A percentile compares a stretch with the other conserved stretches of the same genome.
phyloP scores from a whole-genome alignment of 2,797 vertebrate genomes.

The Cyclopterus lumpus region DNA sequence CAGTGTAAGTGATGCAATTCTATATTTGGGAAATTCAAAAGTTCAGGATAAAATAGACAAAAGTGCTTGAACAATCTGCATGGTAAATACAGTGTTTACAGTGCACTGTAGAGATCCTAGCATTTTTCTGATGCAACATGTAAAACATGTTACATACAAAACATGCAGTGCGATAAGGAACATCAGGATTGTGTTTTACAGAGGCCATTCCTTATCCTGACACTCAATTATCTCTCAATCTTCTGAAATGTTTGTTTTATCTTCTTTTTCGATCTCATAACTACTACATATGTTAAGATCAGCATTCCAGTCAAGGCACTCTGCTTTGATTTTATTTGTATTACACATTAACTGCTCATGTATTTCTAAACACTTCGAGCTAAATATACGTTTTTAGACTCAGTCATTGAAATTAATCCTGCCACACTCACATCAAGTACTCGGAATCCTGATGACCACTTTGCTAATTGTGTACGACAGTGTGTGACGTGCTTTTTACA shows the following conservation, averaged over 20 bases:
- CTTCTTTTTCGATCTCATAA: background rate
- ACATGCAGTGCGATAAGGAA: background rate
- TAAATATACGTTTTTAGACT: constrained; percentile 40
- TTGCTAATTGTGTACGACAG: constrained; percentile 52
- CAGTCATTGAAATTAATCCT: constrained; percentile 54
- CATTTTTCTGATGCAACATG: background rate
- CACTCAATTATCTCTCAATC: background rate
- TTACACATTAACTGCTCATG: constrained; percentile 10
- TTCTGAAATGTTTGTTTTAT: background rate
- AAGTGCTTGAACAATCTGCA: background rate
- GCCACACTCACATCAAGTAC: constrained; percentile 41
- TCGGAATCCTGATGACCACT: constrained; percentile 41
- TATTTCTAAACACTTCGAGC: constrained; percentile 42
- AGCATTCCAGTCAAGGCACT: background rate
- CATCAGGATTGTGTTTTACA: background rate
- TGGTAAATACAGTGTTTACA: background rate
- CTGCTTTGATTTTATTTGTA: background rate
- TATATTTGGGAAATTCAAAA: constrained; percentile 12
- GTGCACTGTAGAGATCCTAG: too few relatives aligned
- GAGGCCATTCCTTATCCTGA: background rate
- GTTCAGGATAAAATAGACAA: constrained; percentile 32
- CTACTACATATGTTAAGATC: background rate
- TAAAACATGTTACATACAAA: background rate
- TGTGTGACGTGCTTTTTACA: constrained; percentile 45
- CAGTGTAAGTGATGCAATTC: constrained; percentile 52